Evolutionary conservation across 2,113 vertebrate species (phyloP), one percentile per base, ranked within the genome.

Genomic region (Balaeniceps rex): DNA sequence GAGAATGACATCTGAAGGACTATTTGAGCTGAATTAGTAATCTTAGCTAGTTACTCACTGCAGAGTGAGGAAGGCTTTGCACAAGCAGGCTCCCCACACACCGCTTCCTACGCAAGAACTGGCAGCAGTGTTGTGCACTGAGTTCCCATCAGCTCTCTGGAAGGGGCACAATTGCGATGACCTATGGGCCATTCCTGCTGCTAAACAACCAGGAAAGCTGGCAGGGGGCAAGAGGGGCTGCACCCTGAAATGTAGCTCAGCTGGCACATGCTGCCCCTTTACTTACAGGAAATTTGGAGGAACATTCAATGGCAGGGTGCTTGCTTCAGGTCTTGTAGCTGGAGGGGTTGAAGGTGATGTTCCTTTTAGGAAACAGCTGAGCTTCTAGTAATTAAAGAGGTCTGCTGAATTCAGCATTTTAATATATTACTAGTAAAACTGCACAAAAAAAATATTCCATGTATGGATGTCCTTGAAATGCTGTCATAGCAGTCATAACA

Each of bases 161-260:
- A 71, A 38, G 5, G 6, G 23, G 23, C 23, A 61, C 0, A 40
- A 1, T 2, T 74, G 13, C 3, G 1, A 36, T 34, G 13, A 36
- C 17, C 60, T 25, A 6, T 38, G 7, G 19, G 22, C 9, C 23
- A 15, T 44, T 78, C 17, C 42, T 64, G 29, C 68, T 90, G 28
- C n/a, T 65, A 31, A 79, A 69, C 19, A 84, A 49, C 31, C 7
- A 21, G 22, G n/a, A 40, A 49, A 83, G 4, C 14, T 63, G 26
- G 22, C 54, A 69, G 22, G 4, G 25, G 10, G 8, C 14, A 66
- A 44, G 52, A 68, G 42, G 34, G 7, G n/a, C 21, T 58, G 44
- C 14, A 40, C 7, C 18, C 12, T 60, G 26, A 68, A 54, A 79
- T 8, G 11, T 42, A 46, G 25, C 29, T 89, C 54, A 61, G 13